phyloP scores from a whole-genome alignment of 23 tunicate genomes.

The Ascidia mentula region DNA sequence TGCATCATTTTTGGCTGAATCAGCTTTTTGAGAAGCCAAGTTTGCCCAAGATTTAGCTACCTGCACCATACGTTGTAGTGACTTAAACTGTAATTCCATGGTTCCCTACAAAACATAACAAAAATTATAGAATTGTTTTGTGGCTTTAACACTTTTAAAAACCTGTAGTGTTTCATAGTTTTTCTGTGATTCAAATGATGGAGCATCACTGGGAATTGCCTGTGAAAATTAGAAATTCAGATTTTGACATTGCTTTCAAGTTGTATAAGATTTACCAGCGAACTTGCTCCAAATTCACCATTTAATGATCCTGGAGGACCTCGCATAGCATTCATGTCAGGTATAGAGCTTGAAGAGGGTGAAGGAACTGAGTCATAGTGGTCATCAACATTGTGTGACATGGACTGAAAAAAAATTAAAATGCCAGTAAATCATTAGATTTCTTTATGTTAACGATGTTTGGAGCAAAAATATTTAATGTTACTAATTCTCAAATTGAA shows the following conservation, averaged over 20 bases:
- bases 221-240: neutral
- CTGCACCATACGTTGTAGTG: neutral
- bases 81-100: neutral
- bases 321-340: neutral
- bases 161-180: neutral
- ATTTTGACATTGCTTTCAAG: neutral
- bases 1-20: neutral
- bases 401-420: neutral
- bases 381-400: neutral
- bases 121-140: no score
- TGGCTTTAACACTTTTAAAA: no score
- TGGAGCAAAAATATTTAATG: no score
- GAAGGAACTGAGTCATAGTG: neutral
- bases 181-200: neutral
- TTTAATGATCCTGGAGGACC: neutral
- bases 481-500: no score
- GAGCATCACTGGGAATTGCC: neutral
- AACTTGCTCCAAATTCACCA: neutral
- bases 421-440: no score
- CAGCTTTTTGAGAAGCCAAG: neutral
- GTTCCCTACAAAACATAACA: neutral
- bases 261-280: neutral
- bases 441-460: no score
- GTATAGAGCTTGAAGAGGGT: neutral
- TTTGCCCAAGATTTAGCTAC: neutral